phyloP scores from a whole-genome alignment of 2,113 vertebrate species.

The Pomatostomus ruficeps region DNA sequence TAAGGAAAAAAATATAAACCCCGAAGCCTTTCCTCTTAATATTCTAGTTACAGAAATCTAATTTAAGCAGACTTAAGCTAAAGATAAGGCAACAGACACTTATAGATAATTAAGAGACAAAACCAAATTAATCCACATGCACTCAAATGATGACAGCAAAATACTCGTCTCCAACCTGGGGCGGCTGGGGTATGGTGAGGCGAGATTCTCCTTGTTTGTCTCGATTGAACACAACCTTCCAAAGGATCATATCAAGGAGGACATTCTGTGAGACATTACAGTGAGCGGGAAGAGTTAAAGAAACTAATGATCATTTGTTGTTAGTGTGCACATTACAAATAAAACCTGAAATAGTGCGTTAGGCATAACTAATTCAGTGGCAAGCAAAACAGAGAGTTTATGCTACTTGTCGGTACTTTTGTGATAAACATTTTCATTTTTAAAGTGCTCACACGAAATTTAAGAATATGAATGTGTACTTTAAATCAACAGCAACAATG shows the following conservation, averaged over 20 bases:
- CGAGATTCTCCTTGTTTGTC: slow-evolving; percentile 92
- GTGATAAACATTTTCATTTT: neutral
- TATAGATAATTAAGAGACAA: neutral
- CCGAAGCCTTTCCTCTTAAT: neutral
- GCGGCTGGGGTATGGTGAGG: slow-evolving; percentile 80
- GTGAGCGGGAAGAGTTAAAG: slow-evolving; percentile 85
- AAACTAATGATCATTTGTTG: slow-evolving; percentile 72
- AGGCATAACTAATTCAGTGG: neutral
- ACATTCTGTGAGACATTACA: slow-evolving; percentile 90
- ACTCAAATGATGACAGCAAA: slow-evolving; percentile 62
- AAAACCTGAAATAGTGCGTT: slow-evolving; percentile 35
- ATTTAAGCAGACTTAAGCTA: neutral
- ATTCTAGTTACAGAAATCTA: neutral
- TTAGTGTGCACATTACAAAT: slow-evolving; percentile 62
- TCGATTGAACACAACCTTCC: slow-evolving; percentile 97
- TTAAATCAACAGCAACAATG: neutral
- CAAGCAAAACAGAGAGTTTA: neutral
- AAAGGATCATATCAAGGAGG: slow-evolving; percentile 97
- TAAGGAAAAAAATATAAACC: neutral
- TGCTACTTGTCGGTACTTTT: neutral
- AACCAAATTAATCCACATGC: slow-evolving; percentile 34
- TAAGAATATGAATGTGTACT: neutral
- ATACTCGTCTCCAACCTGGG: slow-evolving; percentile 88
- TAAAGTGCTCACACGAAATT: neutral
- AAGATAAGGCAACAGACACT: slow-evolving; percentile 22